Evolutionary conservation across 1,140 invertebrate genomes (phyloP).

Genomic region (Scaptomyza pallida): DNA sequence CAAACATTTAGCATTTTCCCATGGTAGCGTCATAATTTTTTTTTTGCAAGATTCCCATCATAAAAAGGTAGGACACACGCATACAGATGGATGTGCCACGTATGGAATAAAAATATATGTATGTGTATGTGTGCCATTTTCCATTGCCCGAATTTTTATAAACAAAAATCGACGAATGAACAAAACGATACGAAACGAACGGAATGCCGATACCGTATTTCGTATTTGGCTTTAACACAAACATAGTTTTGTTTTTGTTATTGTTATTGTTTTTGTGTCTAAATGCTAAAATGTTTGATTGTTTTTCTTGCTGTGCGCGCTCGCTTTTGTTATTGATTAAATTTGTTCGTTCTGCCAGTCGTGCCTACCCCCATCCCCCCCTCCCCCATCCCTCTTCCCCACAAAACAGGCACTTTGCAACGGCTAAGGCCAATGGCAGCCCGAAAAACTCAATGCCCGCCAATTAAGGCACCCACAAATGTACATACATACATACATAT

Average conservation of each 20-base stretch:
- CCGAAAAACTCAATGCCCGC: slow-evolving; percentile 20
- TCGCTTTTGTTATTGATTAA: slow-evolving; percentile 47
- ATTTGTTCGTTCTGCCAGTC: slow-evolving; percentile 18
- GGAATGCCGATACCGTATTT: neutral
- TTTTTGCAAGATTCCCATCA: slow-evolving; percentile 9
- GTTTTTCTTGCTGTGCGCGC: slow-evolving; percentile 15
- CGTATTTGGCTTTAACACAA: neutral
- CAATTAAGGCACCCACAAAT: slow-evolving; percentile 42
- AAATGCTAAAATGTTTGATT: slow-evolving; percentile 11
- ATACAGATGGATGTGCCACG: neutral
- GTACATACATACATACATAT: slow-evolving; percentile 5
- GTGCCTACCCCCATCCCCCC: neutral
- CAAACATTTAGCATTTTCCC: slow-evolving; percentile 17
- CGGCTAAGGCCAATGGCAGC: slow-evolving; percentile 9
- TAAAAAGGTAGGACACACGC: slow-evolving; percentile 6
- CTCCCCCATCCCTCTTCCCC: neutral
- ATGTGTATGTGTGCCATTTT: slow-evolving; percentile 6
- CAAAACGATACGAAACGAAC: too few species aligned
- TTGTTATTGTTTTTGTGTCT: slow-evolving; percentile 12
- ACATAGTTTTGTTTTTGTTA: neutral
- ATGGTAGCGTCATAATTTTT: slow-evolving; percentile 2
- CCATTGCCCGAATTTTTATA: slow-evolving; percentile 19
- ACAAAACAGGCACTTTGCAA: too few species aligned
- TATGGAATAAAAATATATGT: neutral
- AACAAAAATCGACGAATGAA: slow-evolving; percentile 18